These are phyloP conservation scores for Microctenopoma steveboyesi DNA, from an alignment of 2,797 vertebrate genomes.

Conservation along the genomic window DNA sequence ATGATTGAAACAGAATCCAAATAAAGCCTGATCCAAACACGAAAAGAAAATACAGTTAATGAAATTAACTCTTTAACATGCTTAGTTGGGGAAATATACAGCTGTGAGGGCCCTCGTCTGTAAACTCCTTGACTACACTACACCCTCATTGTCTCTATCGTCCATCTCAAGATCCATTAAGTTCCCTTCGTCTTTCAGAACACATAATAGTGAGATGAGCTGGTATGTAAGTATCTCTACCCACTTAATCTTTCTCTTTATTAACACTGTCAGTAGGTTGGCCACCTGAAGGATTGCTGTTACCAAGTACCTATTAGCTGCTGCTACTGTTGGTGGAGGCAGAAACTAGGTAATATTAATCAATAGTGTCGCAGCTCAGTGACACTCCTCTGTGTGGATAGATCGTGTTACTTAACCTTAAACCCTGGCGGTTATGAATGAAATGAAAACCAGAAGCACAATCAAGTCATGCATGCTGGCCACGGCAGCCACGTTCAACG, in stretches of 20 bases:
- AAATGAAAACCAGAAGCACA: neutral
- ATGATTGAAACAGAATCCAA: neutral
- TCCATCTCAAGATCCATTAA: constrained; percentile 8
- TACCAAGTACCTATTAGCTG: constrained; percentile 12
- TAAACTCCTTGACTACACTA: constrained; percentile 1
- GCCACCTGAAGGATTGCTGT: constrained; percentile 1
- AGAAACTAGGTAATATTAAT: neutral
- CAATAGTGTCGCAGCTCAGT: neutral
- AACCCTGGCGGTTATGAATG: neutral
- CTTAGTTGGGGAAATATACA: neutral
- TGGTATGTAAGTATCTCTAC: neutral
- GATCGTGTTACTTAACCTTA: neutral
- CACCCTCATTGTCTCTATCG: constrained; percentile 14
- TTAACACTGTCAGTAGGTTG: neutral
- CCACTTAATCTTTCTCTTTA: neutral
- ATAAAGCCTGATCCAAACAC: neutral
- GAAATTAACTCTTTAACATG: neutral
- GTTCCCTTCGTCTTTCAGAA: constrained; percentile 2
- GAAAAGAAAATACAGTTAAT: neutral
- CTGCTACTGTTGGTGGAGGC: neutral
- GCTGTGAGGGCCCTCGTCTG: too few relatives aligned
- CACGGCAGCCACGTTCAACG: neutral
- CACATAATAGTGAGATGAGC: neutral
- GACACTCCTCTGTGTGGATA: constrained; percentile 1
- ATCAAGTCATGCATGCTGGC: neutral